Evolutionary conservation across 2,888 invertebrate species (phyloP).

Genomic region (Mongoloraphidia duomilia): DNA sequence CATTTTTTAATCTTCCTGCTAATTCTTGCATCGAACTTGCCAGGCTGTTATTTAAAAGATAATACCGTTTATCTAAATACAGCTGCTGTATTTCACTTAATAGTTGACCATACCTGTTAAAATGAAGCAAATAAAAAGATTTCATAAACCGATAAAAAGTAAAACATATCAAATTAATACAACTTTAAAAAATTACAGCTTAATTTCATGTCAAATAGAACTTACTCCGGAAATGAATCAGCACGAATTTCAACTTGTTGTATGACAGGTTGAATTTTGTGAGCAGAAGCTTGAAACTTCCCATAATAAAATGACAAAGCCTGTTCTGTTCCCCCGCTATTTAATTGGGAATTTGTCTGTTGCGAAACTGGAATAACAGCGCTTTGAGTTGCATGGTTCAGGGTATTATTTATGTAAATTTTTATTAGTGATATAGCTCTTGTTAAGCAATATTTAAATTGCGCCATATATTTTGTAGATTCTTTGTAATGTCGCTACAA

Average conservation of each 20-base stretch:
- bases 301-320: slow-evolving; percentile 83
- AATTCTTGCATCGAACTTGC: slow-evolving; percentile 52
- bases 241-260: slow-evolving; percentile 67
- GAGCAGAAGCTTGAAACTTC: slow-evolving; percentile 86
- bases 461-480: slow-evolving; percentile 62
- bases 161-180: neutral
- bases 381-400: slow-evolving; percentile 68
- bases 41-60: slow-evolving; percentile 55
- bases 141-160: neutral
- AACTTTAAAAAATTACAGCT: too few species aligned
- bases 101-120: slow-evolving; percentile 48
- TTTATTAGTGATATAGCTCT: slow-evolving; percentile 68
- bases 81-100: slow-evolving; percentile 68
- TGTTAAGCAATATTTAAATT: slow-evolving; percentile 72
- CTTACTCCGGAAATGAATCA: slow-evolving; percentile 58
- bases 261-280: slow-evolving; percentile 67
- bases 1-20: slow-evolving; percentile 46
- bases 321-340: slow-evolving; percentile 36
- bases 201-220: slow-evolving; percentile 11
- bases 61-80: slow-evolving; percentile 57
- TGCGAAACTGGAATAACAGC: slow-evolving; percentile 34
- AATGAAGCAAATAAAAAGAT: neutral
- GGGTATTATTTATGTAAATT: slow-evolving; percentile 58
- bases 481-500: slow-evolving; percentile 71
- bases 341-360: slow-evolving; percentile 17